Evolutionary conservation across 2,797 vertebrate genomes (phyloP).

Genomic region (Siniperca undulata): DNA sequence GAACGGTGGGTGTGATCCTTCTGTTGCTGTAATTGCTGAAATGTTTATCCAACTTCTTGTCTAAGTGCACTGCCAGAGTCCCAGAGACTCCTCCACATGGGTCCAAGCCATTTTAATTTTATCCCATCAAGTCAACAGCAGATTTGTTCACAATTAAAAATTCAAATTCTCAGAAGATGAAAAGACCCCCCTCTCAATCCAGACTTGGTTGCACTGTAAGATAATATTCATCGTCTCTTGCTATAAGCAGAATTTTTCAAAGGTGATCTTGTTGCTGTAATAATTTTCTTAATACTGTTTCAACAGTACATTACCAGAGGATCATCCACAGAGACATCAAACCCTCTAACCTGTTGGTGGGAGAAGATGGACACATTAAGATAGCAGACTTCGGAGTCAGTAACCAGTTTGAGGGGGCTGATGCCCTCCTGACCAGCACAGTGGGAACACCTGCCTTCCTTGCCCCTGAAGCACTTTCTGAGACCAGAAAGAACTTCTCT

Average conservation of each 20-base stretch:
- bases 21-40: not conserved
- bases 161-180: not conserved
- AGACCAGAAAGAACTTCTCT: constrained; percentile 97
- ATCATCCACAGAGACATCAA: constrained; percentile 98
- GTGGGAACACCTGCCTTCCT: constrained; percentile 98
- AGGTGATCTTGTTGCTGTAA: not conserved
- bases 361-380: constrained; percentile 96
- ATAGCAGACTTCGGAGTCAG: constrained; percentile 98
- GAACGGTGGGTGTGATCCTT: not conserved
- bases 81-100: not conserved
- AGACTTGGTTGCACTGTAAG: not conserved
- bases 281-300: not conserved
- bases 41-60: constrained; percentile 7
- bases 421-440: constrained; percentile 95
- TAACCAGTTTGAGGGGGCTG: constrained; percentile 96
- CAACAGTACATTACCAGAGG: constrained; percentile 97
- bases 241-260: not conserved
- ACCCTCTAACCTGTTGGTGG: constrained; percentile 96
- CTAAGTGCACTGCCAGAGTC: not conserved
- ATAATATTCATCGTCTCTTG: not conserved
- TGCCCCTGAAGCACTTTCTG: constrained; percentile 94
- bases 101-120: not conserved
- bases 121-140: not conserved
- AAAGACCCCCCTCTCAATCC: not conserved
- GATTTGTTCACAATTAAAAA: constrained; percentile 20